Evolutionary conservation across 2,888 invertebrate species (phyloP), one percentile per base, ranked within the genome.

Genomic region (Ligdia adustata): DNA sequence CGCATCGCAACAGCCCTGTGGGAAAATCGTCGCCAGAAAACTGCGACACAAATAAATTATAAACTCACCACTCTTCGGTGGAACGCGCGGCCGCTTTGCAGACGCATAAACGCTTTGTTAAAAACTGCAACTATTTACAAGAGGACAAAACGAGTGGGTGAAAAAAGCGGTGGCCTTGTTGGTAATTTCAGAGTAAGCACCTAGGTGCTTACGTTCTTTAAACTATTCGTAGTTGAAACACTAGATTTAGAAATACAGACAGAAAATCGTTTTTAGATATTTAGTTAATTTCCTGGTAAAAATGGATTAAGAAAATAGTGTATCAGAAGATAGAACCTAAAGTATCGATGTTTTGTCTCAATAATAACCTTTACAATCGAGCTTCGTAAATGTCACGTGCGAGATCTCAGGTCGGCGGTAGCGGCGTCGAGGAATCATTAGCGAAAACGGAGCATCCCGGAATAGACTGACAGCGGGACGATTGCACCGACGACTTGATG

Each of bases 11-110:
- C 42, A 28, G 55, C 84, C 82, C 87, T 89, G 90, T 90, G 90
- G 90, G 90, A 90, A 90, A 90, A 87, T 87, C 79, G 88, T 83
- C 85, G 86, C 88, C 87, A 87, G 87, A 88, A 87, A 87, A 88
- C 83, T 85, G 86, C 85, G 78, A 79, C 78, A 76, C 84, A 87
- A 86, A 88, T 87, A 89, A 88, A 87, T 88, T 88, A 89, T 85
- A 86, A 88, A 86, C 84, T 82, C 86, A 79, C 77, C 75, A 79
- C 75, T n/a, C n/a, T 55, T 46, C 42, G 68, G 75, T 75, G 84
- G 86, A 86, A 83, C 82, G 82, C 81, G 76, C 73, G 71, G 65
- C 47, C 67, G 65, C 64, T 73, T 69, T 75, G 72, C 73, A 74
- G 72, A 72, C 72, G 73, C 72, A 75, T 70, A 68, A 68, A 72